A percentile compares a stretch with the other conserved stretches of the same genome.
These are phyloP conservation scores for Scalopus aquaticus DNA, from an alignment of 2,113 vertebrate species.

Conservation along the genomic window DNA sequence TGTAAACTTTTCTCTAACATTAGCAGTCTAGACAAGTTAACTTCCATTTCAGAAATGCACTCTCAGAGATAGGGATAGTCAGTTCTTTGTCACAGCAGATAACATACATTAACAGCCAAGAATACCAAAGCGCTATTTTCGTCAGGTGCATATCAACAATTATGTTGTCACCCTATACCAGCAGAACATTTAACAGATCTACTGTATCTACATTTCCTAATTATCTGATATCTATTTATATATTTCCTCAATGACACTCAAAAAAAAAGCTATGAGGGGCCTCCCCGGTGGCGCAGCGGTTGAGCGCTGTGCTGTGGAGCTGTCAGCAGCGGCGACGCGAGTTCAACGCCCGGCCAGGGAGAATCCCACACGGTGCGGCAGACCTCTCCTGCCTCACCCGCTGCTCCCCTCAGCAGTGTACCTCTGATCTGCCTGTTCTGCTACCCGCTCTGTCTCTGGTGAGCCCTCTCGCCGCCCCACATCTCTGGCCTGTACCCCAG, in stretches of 20 bases:
- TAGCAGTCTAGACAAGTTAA: slow-evolving; percentile 71
- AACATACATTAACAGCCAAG: slow-evolving; percentile 73
- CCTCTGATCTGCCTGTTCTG: too few relatives aligned
- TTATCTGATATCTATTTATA: slow-evolving; percentile 71
- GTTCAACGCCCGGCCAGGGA: too few relatives aligned
- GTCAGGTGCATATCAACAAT: slow-evolving; percentile 74
- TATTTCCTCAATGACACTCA: slow-evolving; percentile 33
- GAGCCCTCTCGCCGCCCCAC: too few relatives aligned
- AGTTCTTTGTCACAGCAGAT: slow-evolving; percentile 73
- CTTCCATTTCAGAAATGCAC: slow-evolving; percentile 72
- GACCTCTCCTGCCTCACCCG: too few relatives aligned
- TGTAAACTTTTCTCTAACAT: slow-evolving; percentile 52
- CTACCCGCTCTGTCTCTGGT: too few relatives aligned
- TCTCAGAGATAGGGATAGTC: slow-evolving; percentile 64
- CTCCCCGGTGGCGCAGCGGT: too few relatives aligned
- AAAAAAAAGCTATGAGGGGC: neutral
- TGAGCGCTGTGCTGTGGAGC: too few relatives aligned
- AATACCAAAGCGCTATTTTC: slow-evolving; percentile 75
- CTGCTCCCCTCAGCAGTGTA: too few relatives aligned
- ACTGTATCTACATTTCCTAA: slow-evolving; percentile 41
- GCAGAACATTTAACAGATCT: slow-evolving; percentile 68
- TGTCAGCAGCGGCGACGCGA: too few relatives aligned
- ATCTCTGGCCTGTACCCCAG: too few relatives aligned
- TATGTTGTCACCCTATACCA: slow-evolving; percentile 61
- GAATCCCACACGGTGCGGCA: too few relatives aligned